phyloP scores from a whole-genome alignment of 2,113 vertebrate genomes.

The Toxotes chatareus region DNA sequence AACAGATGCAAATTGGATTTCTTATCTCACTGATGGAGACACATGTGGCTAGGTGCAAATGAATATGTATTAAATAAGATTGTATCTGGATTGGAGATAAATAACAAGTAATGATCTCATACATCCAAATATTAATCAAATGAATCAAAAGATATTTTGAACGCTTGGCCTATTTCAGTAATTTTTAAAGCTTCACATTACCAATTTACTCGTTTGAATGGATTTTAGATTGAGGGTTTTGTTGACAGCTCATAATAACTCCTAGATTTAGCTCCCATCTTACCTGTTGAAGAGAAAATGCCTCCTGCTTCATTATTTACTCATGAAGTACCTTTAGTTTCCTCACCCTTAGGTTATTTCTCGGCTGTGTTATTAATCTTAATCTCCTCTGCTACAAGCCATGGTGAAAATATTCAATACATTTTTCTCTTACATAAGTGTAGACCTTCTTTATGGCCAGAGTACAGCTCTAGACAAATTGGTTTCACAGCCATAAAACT shows the following conservation, averaged over 20 bases:
- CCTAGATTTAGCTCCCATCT: conserved; percentile 13
- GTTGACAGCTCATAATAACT: conserved; percentile 11
- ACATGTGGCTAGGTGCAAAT: background rate
- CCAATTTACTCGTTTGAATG: background rate
- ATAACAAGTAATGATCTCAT: background rate
- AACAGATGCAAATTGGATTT: conserved; percentile 37
- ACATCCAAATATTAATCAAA: conserved; percentile 3
- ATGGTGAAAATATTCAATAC: background rate
- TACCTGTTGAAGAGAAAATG: conserved; percentile 34
- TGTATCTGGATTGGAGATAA: conserved; percentile 1
- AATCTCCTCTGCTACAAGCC: conserved; percentile 30
- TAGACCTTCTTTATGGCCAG: background rate
- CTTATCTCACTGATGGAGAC: conserved; percentile 26
- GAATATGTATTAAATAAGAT: conserved; percentile 17
- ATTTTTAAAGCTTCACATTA: background rate
- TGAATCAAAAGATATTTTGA: conserved; percentile 9
- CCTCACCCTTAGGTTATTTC: conserved; percentile 42
- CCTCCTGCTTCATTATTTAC: conserved; percentile 52
- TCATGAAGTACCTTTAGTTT: conserved; percentile 15
- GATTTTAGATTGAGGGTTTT: conserved; percentile 16
- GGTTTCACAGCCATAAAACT: conserved; percentile 1
- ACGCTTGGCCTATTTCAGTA: background rate
- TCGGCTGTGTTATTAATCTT: conserved; percentile 38
- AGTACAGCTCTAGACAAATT: conserved; percentile 20
- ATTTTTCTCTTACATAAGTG: conserved; percentile 10